Base-by-base conservation (phyloP, 1,140 invertebrate species). In the Drusus annulatus region DNA sequence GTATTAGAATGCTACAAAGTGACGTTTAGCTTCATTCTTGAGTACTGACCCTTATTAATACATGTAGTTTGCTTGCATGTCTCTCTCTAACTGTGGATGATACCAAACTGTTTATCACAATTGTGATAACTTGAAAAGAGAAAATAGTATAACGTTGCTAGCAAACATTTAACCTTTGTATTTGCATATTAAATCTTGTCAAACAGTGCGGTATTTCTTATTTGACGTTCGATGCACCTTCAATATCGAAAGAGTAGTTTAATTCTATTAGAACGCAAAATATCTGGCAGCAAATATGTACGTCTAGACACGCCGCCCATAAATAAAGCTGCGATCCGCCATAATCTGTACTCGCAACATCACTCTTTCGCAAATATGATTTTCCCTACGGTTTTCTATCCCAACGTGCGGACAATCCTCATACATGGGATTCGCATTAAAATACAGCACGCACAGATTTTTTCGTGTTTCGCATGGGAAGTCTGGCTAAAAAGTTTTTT, bases 221-320 rank as follows among this genome's bases (percentile, higher is more conserved):
- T 10, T 45, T 45, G 8, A 45, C 8, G 36, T 45, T 45, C 36
- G 2, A 13, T 13, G 13, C 36, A 45, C 36, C 10, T 45, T 45
- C 36, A 45, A 45, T 45, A 45, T 45, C 36, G 8, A 45, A 13
- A 45, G 36, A 45, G 36, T 28, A 63, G n/a, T 56, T 56, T 56
- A 56, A 17, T 56, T 56, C n/a, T 17, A 17, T 21, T 56, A 56
- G n/a, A 45, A 69, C 17, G 31, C 63, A 36, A 79, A 36, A 68
- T 79, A 68, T 73, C 68, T 75, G 62, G 71, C 60, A 65, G 23
- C 5, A 28, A 80, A 76, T 80, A 81, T 73, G 80, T 45, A 45
- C 36, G 36, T 81, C 80, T 81, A 81, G 80, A 81, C 80, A 51
- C 50, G 31, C 15, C 17, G 17, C 23, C 60, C 80, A 77, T 81